These are phyloP conservation scores for Barnardius zonarius DNA, from an alignment of 2,113 vertebrate genomes.

Conservation along the genomic window DNA sequence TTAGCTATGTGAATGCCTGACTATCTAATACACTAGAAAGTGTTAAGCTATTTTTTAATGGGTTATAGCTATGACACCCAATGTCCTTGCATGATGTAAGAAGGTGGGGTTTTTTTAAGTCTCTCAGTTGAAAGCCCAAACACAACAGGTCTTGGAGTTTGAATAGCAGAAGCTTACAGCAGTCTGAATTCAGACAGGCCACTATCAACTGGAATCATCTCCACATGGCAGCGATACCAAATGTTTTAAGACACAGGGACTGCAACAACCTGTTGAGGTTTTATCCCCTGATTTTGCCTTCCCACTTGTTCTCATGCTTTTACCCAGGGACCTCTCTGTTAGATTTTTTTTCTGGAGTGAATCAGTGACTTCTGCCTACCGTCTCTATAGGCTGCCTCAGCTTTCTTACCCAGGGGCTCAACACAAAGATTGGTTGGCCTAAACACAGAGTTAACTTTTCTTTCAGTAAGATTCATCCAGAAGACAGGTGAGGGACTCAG, in stretches of 20 bases:
- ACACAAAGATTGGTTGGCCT: background rate
- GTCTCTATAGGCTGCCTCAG: background rate
- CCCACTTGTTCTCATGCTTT: background rate
- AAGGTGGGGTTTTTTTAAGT: background rate
- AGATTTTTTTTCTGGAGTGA: background rate
- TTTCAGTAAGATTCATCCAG: background rate
- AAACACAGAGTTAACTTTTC: background rate
- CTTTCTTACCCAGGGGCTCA: background rate
- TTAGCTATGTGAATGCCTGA: background rate
- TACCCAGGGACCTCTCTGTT: background rate
- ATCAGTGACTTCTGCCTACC: background rate
- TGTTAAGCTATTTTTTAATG: background rate
- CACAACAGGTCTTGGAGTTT: background rate
- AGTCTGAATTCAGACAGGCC: background rate
- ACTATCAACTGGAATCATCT: background rate
- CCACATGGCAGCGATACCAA: background rate
- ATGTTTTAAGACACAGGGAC: background rate
- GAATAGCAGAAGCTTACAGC: background rate
- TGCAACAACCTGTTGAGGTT: background rate
- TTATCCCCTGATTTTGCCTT: background rate
- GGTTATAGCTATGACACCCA: background rate
- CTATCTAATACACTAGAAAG: background rate
- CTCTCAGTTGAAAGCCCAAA: background rate
- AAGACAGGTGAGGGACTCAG: background rate
- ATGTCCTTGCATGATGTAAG: background rate